Evolutionary conservation across 1,140 invertebrate species (phyloP).

Genomic region (Leguminivora glycinivorella): DNA sequence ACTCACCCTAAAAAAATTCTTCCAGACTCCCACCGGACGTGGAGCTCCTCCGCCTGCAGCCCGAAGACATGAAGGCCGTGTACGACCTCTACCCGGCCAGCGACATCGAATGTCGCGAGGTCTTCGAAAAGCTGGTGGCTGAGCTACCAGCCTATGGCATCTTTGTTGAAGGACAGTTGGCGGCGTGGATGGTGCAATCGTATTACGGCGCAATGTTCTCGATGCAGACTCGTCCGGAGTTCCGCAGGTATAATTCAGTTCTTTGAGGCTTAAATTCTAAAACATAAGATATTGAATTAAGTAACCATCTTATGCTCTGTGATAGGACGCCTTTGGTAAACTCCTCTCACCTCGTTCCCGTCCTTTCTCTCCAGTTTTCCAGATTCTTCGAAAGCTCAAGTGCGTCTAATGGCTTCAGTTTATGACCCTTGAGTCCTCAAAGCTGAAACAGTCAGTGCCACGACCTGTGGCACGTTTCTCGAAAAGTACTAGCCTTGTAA

Average conservation of each 20-base stretch:
- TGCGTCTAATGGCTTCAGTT: no score
- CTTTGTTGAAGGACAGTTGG: constrained; percentile 85
- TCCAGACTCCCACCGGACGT: constrained; percentile 81
- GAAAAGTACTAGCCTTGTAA: no score
- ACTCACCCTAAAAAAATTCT: constrained; percentile 15
- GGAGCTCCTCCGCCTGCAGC: constrained; percentile 84
- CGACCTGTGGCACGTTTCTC: no score
- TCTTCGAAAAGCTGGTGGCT: constrained; percentile 88
- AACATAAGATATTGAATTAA: no score
- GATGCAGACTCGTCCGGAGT: constrained; percentile 92
- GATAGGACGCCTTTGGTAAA: no score
- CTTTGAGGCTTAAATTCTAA: no score
- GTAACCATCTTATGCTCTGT: no score
- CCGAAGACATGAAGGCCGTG: constrained; percentile 88
- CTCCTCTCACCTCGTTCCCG: no score
- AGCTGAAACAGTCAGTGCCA: no score
- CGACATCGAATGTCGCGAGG: constrained; percentile 89
- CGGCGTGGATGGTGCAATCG: constrained; percentile 92
- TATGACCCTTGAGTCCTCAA: no score
- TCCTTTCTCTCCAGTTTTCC: no score
- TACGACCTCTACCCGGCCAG: constrained; percentile 91
- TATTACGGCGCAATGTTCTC: constrained; percentile 94
- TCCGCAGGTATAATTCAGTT: constrained; percentile 67
- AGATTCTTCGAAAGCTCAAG: no score
- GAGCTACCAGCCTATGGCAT: constrained; percentile 88